Conservation (phyloP, 2,113 vertebrate genomes). For the Corythornis vintsioides region DNA sequence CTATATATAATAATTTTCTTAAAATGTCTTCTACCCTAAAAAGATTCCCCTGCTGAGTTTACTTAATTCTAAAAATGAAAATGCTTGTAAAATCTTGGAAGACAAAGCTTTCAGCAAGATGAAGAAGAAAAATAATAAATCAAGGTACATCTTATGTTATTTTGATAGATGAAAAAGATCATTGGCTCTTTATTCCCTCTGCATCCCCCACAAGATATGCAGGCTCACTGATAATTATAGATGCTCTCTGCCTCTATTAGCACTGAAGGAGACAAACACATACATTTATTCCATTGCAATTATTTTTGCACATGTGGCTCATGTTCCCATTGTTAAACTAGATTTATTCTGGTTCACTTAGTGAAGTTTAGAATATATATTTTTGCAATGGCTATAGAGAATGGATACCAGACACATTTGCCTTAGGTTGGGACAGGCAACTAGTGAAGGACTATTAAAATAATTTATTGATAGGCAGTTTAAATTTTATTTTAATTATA, state of each 20-base stretch:
- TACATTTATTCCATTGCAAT: not conserved
- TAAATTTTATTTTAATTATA: not conserved
- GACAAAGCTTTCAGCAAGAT: not conserved
- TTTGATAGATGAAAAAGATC: not conserved
- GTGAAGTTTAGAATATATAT: not conserved
- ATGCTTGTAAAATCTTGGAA: not conserved
- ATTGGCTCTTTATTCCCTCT: not conserved
- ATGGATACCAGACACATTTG: not conserved
- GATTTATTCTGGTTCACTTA: not conserved
- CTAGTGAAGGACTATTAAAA: not conserved
- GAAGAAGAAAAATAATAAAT: not conserved
- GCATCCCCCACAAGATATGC: not conserved
- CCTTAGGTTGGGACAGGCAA: not conserved
- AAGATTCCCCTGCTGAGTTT: not conserved
- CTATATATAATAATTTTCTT: conserved; percentile 1
- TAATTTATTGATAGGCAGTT: not conserved
- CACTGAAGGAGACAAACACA: not conserved
- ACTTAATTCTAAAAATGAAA: not conserved
- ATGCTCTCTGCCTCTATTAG: not conserved
- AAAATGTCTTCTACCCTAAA: not conserved
- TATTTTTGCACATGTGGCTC: fast-evolving
- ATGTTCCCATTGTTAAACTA: not conserved
- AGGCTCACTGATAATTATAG: not conserved
- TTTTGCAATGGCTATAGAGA: not conserved
- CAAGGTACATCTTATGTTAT: not conserved